A percentile compares a stretch with the other conserved stretches of the same genome.
phyloP scores from a whole-genome alignment of 2,113 vertebrate species.

The Amia ocellicauda region DNA sequence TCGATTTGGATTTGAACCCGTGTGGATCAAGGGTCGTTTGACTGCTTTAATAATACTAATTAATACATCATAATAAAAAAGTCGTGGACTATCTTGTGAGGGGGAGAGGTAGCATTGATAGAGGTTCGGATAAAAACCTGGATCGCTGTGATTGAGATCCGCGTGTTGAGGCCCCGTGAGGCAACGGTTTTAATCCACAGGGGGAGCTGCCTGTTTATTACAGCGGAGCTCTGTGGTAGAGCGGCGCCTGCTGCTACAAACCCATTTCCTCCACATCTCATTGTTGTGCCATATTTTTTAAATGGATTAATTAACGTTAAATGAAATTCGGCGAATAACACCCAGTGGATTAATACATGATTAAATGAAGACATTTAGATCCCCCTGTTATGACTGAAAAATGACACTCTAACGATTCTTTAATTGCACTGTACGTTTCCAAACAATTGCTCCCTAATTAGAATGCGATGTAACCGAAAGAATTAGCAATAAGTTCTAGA shows the following conservation, averaged over 20 bases:
- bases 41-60: too few relatives aligned
- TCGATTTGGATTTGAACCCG: too few relatives aligned
- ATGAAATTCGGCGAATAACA: background rate
- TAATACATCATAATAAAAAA: too few relatives aligned
- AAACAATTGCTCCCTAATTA: background rate
- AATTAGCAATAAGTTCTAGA: too few relatives aligned
- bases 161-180: too few relatives aligned
- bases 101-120: too few relatives aligned
- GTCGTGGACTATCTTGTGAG: too few relatives aligned
- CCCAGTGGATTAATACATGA: background rate
- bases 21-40: too few relatives aligned
- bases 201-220: background rate
- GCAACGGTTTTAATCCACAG: too few relatives aligned
- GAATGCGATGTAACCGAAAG: too few relatives aligned
- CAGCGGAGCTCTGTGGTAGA: background rate
- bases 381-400: background rate
- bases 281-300: slow-evolving; percentile 10
- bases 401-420: background rate
- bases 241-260: background rate
- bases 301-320: background rate
- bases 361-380: slow-evolving; percentile 4
- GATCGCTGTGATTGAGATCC: too few relatives aligned
- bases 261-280: background rate
- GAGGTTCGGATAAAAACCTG: too few relatives aligned
- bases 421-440: slow-evolving; percentile 2